Evolutionary conservation across 2,113 vertebrate species (phyloP).

Genomic region (Xenopus tropicalis): DNA sequence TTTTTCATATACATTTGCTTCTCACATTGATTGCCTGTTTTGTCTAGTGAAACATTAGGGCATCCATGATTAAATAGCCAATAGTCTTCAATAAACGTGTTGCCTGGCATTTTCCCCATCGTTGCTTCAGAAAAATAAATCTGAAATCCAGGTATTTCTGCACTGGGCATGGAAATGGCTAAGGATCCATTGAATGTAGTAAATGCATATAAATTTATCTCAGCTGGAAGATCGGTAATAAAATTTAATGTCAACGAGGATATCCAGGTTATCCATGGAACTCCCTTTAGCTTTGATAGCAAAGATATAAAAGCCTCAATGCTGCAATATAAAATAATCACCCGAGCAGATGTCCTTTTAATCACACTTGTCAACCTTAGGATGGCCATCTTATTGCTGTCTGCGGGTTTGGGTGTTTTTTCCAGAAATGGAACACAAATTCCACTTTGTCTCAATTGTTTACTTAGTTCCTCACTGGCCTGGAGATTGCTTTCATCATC

Average conservation of each 20-base stretch:
- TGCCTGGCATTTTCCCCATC: background rate
- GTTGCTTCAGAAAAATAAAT: background rate
- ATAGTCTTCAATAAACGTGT: background rate
- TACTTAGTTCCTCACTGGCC: background rate
- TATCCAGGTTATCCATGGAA: background rate
- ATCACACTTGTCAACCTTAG: background rate
- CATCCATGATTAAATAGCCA: background rate
- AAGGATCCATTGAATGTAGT: constrained; percentile 8
- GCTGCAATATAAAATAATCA: background rate
- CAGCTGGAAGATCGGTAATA: background rate
- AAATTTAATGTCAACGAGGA: background rate
- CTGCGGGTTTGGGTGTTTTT: background rate
- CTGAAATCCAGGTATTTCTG: background rate
- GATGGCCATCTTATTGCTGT: no score
- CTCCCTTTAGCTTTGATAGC: no score
- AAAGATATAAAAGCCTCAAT: background rate
- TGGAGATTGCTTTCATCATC: background rate
- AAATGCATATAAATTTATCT: background rate
- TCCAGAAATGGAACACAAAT: background rate
- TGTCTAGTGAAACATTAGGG: no score
- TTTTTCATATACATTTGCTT: background rate
- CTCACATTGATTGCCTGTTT: background rate
- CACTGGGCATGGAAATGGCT: background rate
- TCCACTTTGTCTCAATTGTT: background rate
- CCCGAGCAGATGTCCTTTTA: background rate